These are phyloP conservation scores for Heteromyza rotundicornis DNA, from an alignment of 2,888 invertebrate genomes.

Conservation along the genomic window DNA sequence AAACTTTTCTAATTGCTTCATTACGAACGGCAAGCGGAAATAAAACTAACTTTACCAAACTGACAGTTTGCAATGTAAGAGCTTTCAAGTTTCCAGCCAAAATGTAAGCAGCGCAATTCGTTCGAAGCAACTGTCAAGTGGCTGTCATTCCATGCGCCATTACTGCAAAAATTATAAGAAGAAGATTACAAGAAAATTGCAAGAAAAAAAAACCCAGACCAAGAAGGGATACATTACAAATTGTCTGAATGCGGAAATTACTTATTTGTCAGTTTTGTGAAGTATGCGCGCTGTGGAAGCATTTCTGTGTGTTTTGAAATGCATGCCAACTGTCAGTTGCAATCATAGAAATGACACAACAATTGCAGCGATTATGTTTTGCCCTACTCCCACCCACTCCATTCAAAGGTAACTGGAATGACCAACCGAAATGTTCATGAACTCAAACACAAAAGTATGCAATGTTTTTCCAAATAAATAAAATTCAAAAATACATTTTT, in stretches of 20 bases:
- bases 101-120: neutral
- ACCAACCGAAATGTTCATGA: neutral
- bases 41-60: neutral
- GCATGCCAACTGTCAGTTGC: conserved; percentile 20
- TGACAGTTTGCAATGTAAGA: conserved; percentile 9
- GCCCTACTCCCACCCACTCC: neutral
- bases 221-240: conserved; percentile 22
- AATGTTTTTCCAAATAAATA: neutral
- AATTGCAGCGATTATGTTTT: conserved; percentile 25
- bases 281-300: neutral
- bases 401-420: neutral
- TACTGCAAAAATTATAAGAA: conserved; percentile 12
- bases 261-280: neutral
- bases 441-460: neutral
- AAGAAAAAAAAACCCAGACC: no score
- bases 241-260: conserved; percentile 21
- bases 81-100: no score
- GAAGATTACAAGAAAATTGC: conserved; percentile 15
- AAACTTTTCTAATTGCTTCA: neutral
- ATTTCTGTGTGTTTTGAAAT: conserved; percentile 9
- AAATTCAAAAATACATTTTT: no score
- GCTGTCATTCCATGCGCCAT: conserved; percentile 23
- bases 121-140: conserved; percentile 22
- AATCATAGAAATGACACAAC: conserved; percentile 14
- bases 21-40: neutral